Percentiles rank a stretch among this genome's conserved stretches.
phyloP scores from a whole-genome alignment of 2,113 vertebrate genomes.

The Otolemur garnettii region DNA sequence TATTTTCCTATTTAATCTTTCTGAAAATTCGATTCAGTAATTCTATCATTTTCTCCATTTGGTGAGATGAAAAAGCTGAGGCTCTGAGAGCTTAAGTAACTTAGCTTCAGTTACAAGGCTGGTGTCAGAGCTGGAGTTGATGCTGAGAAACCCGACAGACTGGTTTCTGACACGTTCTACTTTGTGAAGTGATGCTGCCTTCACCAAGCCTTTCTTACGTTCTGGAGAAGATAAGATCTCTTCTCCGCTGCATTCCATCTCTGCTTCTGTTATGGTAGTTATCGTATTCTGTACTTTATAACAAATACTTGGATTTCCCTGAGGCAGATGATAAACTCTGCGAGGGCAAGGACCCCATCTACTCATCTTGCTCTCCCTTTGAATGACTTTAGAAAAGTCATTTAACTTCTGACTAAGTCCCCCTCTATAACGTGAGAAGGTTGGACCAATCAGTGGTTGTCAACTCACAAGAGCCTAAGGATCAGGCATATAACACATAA shows the following conservation, averaged over 20 bases:
- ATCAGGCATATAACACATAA: background rate
- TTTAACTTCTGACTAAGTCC: conserved; percentile 38
- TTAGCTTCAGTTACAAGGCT: background rate
- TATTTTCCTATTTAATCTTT: background rate
- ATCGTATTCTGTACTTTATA: background rate
- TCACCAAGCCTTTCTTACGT: background rate
- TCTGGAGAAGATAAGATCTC: background rate
- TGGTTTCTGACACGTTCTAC: background rate
- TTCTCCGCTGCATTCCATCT: background rate
- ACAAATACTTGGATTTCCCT: background rate
- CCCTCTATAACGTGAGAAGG: background rate
- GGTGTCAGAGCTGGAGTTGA: background rate
- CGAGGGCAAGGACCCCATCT: background rate
- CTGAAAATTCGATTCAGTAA: background rate
- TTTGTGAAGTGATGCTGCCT: background rate
- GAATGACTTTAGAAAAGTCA: background rate
- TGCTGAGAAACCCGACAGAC: background rate
- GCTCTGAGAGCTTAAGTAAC: background rate
- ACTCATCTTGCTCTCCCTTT: background rate
- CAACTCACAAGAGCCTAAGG: background rate
- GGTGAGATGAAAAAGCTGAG: background rate
- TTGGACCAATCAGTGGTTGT: background rate
- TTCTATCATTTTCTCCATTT: conserved; percentile 13
- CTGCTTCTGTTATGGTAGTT: background rate
- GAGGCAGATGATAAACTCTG: background rate